These are phyloP conservation scores for Aelia acuminata DNA, from an alignment of 2,888 invertebrate species.

Conservation along the genomic window DNA sequence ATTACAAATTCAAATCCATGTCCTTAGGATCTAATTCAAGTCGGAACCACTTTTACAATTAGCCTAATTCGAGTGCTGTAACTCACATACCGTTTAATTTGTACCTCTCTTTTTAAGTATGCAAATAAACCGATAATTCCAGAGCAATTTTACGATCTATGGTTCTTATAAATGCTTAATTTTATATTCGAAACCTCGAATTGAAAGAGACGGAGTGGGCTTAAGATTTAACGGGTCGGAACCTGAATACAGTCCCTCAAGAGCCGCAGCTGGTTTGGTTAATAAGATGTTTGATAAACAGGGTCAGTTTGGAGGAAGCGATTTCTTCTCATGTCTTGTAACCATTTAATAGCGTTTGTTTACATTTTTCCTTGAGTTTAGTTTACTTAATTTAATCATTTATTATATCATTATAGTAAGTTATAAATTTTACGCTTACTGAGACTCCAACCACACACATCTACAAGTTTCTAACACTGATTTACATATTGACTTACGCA, in stretches of 20 bases:
- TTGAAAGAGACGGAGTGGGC: background rate
- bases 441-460: too few species aligned
- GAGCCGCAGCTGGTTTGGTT: background rate
- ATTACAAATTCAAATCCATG: background rate
- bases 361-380: background rate
- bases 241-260: background rate
- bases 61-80: background rate
- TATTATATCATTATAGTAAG: too few species aligned
- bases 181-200: conserved; percentile 4
- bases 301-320: background rate
- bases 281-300: background rate
- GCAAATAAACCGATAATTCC: background rate
- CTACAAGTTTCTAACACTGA: too few species aligned
- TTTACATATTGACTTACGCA: too few species aligned
- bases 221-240: background rate
- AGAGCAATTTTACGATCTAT: background rate
- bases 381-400: too few species aligned
- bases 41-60: background rate
- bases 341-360: background rate
- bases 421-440: too few species aligned
- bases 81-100: background rate
- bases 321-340: background rate
- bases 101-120: background rate
- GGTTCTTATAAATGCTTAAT: background rate
- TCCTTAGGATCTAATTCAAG: background rate